Base-by-base conservation (phyloP, 2,888 invertebrate species). In the Habrosyne pyritoides region DNA sequence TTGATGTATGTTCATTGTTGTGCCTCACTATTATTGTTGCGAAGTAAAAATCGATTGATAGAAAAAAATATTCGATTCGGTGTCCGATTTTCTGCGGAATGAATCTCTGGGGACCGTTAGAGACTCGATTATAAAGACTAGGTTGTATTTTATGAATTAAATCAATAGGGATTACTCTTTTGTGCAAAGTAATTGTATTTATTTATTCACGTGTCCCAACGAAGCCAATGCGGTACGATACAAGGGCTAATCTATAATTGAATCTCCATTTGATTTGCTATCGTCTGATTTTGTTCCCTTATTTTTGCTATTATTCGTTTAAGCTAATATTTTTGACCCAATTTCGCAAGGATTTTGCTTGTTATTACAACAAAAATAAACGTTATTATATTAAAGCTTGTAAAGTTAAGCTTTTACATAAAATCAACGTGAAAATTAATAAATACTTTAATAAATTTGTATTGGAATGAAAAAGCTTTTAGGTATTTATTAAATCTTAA, bases 171-270 rank as follows among this genome's bases (percentile, higher is more conserved):
- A 89, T 90, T 89, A 89, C 77, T 79, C 84, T 82, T 83, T 92
- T 91, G 90, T 91, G 73, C 73, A 77, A 76, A 71, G 81, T 91
- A 87, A 92, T 92, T 90, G 89, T 92, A 87, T 91, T 91, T 92
- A 92, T 90, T 88, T 91, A 91, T 91, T 91, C 91, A 87, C 89
- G 90, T 91, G 89, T 88, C 79, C 84, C 85, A 73, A 77, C 82
- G 83, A 83, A 86, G 87, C 85, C 86, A 81, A 86, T 89, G 89
- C 79, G 90, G 90, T 88, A 65, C 84, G 77, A 75, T 83, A 84
- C 81, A 86, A 86, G 80, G 79, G 86, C 90, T 91, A 91, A 92
- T 92, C 91, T 91, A 88, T 91, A 92, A 92, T 91, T 88, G 88
- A 92, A 92, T 92, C 91, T 87, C 83, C 82, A 84, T 89, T 87